Evolutionary conservation across 2,888 invertebrate species (phyloP).

Genomic region (Megamerina dolium): DNA sequence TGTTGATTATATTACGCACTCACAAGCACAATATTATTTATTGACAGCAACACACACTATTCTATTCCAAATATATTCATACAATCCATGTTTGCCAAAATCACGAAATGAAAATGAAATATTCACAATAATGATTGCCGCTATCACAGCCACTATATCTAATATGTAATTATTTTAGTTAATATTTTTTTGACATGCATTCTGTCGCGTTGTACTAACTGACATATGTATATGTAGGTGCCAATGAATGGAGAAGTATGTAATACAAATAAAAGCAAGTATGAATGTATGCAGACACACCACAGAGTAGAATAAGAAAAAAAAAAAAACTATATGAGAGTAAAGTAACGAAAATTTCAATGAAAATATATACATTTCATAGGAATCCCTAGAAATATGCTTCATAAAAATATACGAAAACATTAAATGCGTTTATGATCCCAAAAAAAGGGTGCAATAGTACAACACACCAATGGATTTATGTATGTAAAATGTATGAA

Average conservation of each 20-base stretch:
- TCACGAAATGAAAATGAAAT: too few relatives aligned
- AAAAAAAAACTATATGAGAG: not conserved
- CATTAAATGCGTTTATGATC: too few relatives aligned
- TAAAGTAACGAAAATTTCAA: not conserved
- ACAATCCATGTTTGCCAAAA: too few relatives aligned
- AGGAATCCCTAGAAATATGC: not conserved
- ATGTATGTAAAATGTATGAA: not conserved
- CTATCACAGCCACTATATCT: too few relatives aligned
- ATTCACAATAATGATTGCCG: too few relatives aligned
- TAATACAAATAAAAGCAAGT: slow-evolving; percentile 4
- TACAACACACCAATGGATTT: not conserved
- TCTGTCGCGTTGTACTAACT: slow-evolving; percentile 7
- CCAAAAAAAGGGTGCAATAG: too few relatives aligned
- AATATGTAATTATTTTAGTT: slow-evolving; percentile 6
- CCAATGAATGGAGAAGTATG: too few relatives aligned
- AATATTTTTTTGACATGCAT: slow-evolving; percentile 12
- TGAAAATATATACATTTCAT: not conserved
- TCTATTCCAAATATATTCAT: too few relatives aligned
- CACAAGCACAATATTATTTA: too few relatives aligned
- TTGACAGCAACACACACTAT: too few relatives aligned
- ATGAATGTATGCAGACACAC: not conserved
- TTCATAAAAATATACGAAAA: not conserved
- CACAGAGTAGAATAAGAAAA: not conserved
- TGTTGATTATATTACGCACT: too few relatives aligned
- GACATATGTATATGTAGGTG: too few relatives aligned